phyloP scores from a whole-genome alignment of 2,888 invertebrate species.

The Gortyna flavago region DNA sequence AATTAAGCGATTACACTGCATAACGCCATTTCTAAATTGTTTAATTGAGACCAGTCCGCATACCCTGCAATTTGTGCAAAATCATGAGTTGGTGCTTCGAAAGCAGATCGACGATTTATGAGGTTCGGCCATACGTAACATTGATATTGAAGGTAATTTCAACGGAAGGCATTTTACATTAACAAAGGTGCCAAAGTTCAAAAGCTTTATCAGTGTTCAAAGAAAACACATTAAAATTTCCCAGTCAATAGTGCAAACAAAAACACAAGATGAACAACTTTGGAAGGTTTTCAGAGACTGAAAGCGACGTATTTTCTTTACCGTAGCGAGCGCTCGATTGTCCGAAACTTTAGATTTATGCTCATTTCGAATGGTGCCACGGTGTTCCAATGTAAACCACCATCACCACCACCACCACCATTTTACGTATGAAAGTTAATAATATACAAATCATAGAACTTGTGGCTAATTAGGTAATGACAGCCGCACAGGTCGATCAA shows the following conservation, averaged over 20 bases:
- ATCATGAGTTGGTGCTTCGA: conserved; percentile 30
- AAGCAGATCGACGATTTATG: conserved; percentile 28
- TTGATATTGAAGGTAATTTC: conserved; percentile 8
- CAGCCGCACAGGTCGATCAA: neutral
- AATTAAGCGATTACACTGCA: conserved; percentile 21
- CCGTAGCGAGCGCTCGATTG: conserved; percentile 69
- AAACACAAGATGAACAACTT: conserved; percentile 72
- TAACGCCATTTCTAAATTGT: conserved; percentile 16
- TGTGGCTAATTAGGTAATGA: neutral
- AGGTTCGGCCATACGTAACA: neutral
- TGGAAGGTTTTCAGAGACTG: conserved; percentile 73
- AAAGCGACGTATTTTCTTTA: conserved; percentile 74
- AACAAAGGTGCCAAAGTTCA: conserved; percentile 13
- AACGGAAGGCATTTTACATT: neutral
- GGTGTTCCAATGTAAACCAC: conserved; percentile 60
- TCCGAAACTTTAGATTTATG: conserved; percentile 83
- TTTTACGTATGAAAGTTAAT: conserved; percentile 70
- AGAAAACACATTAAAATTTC: conserved; percentile 61
- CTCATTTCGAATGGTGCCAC: conserved; percentile 80
- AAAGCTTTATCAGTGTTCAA: conserved; percentile 40
- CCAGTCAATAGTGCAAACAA: conserved; percentile 71
- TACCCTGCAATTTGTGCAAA: conserved; percentile 42
- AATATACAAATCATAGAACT: neutral
- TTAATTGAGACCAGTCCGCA: conserved; percentile 38
- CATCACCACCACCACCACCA: too few relatives aligned